These are phyloP conservation scores for Trachymyrmex cornetzi DNA, from an alignment of 1,140 invertebrate genomes.

Conservation along the genomic window DNA sequence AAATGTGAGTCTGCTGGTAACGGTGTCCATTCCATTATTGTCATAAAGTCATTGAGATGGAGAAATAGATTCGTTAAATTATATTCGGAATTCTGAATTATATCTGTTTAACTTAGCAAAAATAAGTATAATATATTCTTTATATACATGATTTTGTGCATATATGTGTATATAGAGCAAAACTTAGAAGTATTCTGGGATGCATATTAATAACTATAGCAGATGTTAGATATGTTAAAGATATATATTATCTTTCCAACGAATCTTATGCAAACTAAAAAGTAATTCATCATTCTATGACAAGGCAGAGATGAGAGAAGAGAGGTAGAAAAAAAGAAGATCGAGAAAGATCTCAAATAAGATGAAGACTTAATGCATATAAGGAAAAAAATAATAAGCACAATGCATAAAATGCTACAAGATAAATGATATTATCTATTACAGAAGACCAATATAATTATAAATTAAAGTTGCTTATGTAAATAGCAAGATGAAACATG, in stretches of 20 bases:
- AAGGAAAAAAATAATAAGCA: constrained; percentile 15
- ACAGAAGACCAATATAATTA: constrained; percentile 12
- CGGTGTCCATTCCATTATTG: neutral
- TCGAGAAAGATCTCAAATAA: neutral
- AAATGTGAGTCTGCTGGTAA: neutral
- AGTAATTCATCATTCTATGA: constrained; percentile 16
- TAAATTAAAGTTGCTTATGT: constrained; percentile 2
- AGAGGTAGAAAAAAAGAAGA: neutral
- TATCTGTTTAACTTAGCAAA: neutral
- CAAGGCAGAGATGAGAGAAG: neutral
- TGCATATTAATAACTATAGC: neutral
- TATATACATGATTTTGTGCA: neutral
- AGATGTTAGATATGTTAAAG: neutral
- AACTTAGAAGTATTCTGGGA: neutral
- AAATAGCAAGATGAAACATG: neutral
- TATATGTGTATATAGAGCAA: no score
- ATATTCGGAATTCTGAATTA: neutral
- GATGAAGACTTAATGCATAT: neutral
- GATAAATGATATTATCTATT: neutral
- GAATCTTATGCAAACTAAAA: constrained; percentile 5
- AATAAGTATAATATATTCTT: constrained; percentile 1
- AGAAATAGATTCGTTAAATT: constrained; percentile 18
- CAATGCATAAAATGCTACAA: neutral
- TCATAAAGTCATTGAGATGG: constrained; percentile 5
- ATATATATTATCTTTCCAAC: neutral